Conservation (phyloP, 2,888 invertebrate species). For the Oasisia sp. region DNA sequence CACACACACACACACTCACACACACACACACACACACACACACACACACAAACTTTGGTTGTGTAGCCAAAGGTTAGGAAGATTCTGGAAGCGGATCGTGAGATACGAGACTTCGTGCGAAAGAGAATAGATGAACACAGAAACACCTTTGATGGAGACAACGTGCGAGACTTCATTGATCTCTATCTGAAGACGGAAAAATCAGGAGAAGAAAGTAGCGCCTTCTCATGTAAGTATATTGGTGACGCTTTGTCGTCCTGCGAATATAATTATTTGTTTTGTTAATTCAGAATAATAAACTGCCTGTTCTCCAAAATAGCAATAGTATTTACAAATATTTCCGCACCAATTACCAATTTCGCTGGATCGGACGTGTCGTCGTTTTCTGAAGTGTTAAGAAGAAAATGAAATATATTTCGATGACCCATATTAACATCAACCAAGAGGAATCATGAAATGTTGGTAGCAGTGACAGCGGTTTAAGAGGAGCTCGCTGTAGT, state of each 20-base stretch:
- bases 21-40: too few species aligned
- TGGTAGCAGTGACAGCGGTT: too few species aligned
- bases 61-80: neutral
- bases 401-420: neutral
- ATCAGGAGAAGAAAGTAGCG: neutral
- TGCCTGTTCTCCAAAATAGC: neutral
- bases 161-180: slow-evolving; percentile 20
- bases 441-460: too few species aligned
- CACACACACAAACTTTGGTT: neutral
- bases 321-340: neutral
- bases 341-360: neutral
- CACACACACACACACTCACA: too few species aligned
- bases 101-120: neutral
- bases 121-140: slow-evolving; percentile 18
- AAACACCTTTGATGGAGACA: slow-evolving; percentile 19
- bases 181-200: slow-evolving; percentile 18
- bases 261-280: neutral
- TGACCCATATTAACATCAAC: neutral
- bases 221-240: neutral
- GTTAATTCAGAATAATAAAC: neutral
- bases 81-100: neutral
- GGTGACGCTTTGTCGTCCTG: neutral
- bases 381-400: neutral
- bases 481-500: too few species aligned
- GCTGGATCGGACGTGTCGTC: neutral